Evolutionary conservation across 2,888 invertebrate genomes (phyloP), one percentile per base, ranked within the genome.

Genomic region (Teinopalpus imperialis): DNA sequence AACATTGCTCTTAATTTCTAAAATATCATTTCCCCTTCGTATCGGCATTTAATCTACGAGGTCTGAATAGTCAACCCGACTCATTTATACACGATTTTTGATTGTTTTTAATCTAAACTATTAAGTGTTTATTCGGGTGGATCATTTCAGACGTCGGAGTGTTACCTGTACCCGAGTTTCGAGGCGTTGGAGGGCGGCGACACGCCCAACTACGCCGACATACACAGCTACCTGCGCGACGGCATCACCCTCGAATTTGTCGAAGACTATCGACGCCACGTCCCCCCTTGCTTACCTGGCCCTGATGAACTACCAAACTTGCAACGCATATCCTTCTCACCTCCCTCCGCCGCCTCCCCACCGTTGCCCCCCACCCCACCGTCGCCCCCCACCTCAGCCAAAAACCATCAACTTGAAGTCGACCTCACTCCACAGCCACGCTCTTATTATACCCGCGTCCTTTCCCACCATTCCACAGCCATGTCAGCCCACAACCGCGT

Each of bases 91-190:
- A 13, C 26, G 13, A 14, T 2, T 9, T 24, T 2, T 1, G 8
- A 14, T 6, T 7, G 1, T n/a, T 14, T 7, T 37, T 27, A 8
- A 14, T 27, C 27, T 27, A 8, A 14, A 14, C 8, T 5, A 2
- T 10, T 4, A 4, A 34, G 41, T 49, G 43, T 45, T 47, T 41
- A 34, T 24, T 27, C 48, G 55, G 54, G 46, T 56, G 51, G 57
- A 48, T 52, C 59, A 56, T 80, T 77, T 70, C 83, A 81, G 83
- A 63, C 68, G 59, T 57, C 65, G 65, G 81, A 79, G 66, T 59
- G 78, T 56, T 83, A 90, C 77, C 80, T 90, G 67, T 85, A 69
- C 67, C 91, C 91, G 63, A 72, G 75, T 54, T 91, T 90, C 77
- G 68, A 63, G 50, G 90, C 89, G 74, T 74, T 91, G 51, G 91